Conservation (phyloP, 2,113 vertebrate genomes). For the Semnopithecus entellus region DNA sequence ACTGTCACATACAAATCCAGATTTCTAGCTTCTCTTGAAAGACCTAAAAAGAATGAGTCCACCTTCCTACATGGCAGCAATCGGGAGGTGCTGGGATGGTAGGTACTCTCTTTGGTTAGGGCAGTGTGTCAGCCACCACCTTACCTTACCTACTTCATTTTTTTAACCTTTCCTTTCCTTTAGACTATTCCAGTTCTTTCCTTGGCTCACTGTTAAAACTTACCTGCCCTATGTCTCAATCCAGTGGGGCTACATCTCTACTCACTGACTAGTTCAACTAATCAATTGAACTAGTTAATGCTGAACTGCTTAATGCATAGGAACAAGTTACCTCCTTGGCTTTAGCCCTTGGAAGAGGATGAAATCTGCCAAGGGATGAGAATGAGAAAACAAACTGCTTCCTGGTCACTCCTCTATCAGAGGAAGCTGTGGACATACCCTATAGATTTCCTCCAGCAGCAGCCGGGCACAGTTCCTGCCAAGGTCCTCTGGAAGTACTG, state of each 20-base stretch:
- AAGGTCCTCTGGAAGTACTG: constrained; percentile 93
- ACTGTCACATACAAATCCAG: neutral
- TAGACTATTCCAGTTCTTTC: neutral
- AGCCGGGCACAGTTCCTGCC: constrained; percentile 93
- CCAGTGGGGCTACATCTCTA: neutral
- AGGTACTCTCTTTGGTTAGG: neutral
- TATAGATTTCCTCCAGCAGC: constrained; percentile 94
- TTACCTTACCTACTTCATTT: neutral
- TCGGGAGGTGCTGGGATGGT: fast-evolving
- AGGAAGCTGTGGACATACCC: constrained; percentile 85
- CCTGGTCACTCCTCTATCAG: neutral
- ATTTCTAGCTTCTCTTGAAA: neutral
- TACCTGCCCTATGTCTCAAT: neutral
- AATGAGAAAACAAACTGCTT: neutral
- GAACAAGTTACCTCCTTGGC: neutral
- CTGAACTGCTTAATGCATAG: neutral
- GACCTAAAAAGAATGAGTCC: neutral
- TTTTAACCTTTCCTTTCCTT: neutral
- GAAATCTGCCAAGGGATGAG: neutral
- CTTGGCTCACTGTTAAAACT: neutral
- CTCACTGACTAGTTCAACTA: neutral
- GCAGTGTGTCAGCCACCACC: neutral
- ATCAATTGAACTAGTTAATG: neutral
- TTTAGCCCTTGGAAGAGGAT: neutral
- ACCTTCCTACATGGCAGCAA: fast-evolving